These are phyloP conservation scores for Xenopus tropicalis DNA, from an alignment of 2,113 vertebrate species.

Conservation along the genomic window DNA sequence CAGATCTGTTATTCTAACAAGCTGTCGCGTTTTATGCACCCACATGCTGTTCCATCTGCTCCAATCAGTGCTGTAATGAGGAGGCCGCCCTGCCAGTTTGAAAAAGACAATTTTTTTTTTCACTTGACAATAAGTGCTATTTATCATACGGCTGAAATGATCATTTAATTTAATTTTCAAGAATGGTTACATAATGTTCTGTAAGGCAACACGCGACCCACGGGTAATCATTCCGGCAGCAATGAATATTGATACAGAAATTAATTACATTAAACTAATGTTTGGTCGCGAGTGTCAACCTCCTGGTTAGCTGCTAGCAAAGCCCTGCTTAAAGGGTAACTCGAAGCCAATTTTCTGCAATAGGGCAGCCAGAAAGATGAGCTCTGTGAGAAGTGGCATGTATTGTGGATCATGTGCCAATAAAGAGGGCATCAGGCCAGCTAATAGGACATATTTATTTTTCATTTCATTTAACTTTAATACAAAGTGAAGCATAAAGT, in stretches of 20 bases:
- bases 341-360: no score
- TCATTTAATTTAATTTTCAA: conserved; percentile 28
- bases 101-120: conserved; percentile 29
- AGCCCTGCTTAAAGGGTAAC: no score
- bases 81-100: conserved; percentile 36
- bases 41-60: conserved; percentile 43
- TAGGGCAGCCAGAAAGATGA: no score
- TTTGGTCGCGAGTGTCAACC: no score
- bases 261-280: neutral
- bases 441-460: no score
- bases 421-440: no score
- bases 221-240: neutral
- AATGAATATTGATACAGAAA: neutral
- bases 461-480: no score
- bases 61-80: conserved; percentile 37
- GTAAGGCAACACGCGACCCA: neutral
- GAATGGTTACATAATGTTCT: conserved; percentile 21
- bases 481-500: no score
- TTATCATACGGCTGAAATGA: conserved; percentile 26
- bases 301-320: no score
- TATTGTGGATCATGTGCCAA: no score
- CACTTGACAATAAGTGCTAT: conserved; percentile 25
- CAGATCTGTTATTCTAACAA: conserved; percentile 43
- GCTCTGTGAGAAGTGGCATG: no score
- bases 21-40: conserved; percentile 38